phyloP scores from a whole-genome alignment of 2,113 vertebrate genomes.

The Symphodus melops region DNA sequence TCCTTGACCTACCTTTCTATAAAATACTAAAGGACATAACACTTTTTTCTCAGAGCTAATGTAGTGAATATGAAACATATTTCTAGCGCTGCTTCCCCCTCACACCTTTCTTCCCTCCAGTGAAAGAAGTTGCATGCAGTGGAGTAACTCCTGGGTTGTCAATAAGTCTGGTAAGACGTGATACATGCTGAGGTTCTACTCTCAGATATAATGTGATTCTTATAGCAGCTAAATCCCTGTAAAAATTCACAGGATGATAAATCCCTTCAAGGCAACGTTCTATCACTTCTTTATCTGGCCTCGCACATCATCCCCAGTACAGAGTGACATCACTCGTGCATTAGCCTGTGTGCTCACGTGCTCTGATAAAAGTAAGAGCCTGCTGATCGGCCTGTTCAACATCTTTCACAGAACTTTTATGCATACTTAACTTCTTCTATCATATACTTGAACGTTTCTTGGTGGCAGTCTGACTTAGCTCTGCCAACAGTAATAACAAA shows the following conservation, averaged over 20 bases:
- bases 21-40: neutral
- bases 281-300: slow-evolving; percentile 13
- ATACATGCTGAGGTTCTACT: slow-evolving; percentile 4
- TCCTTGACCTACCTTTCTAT: neutral
- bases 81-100: neutral
- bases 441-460: neutral
- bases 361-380: slow-evolving; percentile 1
- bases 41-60: slow-evolving; percentile 13
- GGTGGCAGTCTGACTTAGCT: neutral
- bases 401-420: neutral
- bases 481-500: slow-evolving; percentile 7
- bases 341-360: neutral
- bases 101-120: neutral
- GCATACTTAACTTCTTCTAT: neutral
- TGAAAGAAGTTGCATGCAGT: slow-evolving; percentile 11
- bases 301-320: slow-evolving; percentile 28
- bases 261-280: slow-evolving; percentile 24
- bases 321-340: slow-evolving; percentile 18
- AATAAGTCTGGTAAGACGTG: slow-evolving; percentile 1
- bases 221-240: slow-evolving; percentile 35
- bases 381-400: neutral
- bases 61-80: slow-evolving; percentile 11
- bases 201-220: slow-evolving; percentile 30
- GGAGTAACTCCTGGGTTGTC: slow-evolving; percentile 19
- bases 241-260: slow-evolving; percentile 48